Evolutionary conservation across 2,888 invertebrate genomes (phyloP).

Genomic region (Villa cingulata): DNA sequence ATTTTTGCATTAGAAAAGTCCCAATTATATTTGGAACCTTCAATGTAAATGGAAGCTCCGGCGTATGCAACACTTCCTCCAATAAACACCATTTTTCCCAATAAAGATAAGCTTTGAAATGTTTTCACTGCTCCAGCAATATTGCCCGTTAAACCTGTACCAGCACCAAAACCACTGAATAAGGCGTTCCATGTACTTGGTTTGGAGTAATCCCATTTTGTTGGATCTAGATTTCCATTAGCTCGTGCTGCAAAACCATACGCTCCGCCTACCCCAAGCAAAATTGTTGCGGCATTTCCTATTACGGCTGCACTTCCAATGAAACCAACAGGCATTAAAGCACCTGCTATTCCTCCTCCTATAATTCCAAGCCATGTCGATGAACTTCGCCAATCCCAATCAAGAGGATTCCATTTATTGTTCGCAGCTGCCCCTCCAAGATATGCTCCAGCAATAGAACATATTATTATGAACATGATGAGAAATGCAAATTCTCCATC

Average conservation of each 20-base stretch:
- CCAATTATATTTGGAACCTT: constrained; percentile 5
- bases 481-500: constrained; percentile 4
- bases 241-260: constrained; percentile 2
- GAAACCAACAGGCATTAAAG: neutral
- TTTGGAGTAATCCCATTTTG: constrained; percentile 3
- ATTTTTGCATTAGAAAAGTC: constrained; percentile 1
- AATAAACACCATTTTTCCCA: neutral
- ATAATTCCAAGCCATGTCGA: constrained; percentile 1
- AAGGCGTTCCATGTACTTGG: constrained; percentile 3
- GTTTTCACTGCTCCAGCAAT: neutral
- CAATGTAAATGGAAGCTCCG: constrained; percentile 2
- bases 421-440: constrained; percentile 4
- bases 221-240: neutral
- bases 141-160: neutral
- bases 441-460: constrained; percentile 2
- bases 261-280: neutral
- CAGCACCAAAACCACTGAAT: constrained; percentile 6
- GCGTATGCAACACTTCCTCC: neutral
- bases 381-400: constrained; percentile 1
- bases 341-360: constrained; percentile 2
- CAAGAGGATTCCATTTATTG: neutral
- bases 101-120: neutral
- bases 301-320: neutral
- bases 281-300: neutral
- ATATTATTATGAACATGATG: neutral